Conservation (phyloP, 2,797 vertebrate species). For the Ispidina picta region DNA sequence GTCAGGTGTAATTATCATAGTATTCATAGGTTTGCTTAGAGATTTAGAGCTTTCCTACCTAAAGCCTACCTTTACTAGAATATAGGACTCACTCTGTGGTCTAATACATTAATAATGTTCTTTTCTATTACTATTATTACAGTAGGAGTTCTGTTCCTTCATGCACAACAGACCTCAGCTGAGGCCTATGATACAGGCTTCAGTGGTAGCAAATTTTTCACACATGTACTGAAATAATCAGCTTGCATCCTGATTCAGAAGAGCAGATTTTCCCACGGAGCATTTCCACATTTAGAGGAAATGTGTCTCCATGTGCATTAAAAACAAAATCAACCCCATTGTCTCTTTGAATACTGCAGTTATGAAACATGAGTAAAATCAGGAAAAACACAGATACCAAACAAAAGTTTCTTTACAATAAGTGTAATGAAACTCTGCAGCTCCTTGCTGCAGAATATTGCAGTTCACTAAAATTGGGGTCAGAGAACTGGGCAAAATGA, state of each 20-base stretch:
- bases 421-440: neutral
- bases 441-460: neutral
- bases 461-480: neutral
- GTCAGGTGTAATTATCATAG: neutral
- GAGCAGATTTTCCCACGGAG: neutral
- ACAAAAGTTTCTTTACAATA: neutral
- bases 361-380: neutral
- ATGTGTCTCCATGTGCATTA: neutral
- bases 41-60: neutral
- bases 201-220: neutral
- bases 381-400: neutral
- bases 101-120: neutral
- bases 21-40: neutral
- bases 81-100: neutral
- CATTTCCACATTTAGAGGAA: neutral
- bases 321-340: neutral
- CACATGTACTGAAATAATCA: neutral
- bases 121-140: neutral
- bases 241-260: neutral
- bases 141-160: neutral
- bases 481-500: neutral
- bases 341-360: neutral
- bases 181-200: neutral
- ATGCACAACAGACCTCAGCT: neutral
- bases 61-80: neutral